Base-by-base conservation (phyloP, 2,888 invertebrate genomes). In the Eupithecia pulchellata region DNA sequence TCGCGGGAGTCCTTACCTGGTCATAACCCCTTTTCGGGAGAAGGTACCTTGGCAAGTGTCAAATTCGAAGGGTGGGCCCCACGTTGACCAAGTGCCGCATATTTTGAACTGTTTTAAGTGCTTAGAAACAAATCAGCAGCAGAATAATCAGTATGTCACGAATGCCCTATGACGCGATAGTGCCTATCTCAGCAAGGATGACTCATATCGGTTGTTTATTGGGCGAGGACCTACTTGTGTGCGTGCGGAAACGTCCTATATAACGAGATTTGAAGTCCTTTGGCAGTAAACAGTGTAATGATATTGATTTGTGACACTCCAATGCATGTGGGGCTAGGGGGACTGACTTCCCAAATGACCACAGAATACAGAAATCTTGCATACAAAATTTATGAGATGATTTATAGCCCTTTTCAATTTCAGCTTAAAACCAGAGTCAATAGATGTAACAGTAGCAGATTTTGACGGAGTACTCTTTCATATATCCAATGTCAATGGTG, bases 381-480 rank as follows among this genome's bases (percentile, higher is more conserved):
- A 57, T 17, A 13, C 13, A 4, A 6, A 30, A 30, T 58, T 58
- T 52, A 9, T 29, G 42, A 64, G 11, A 27, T 60, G 32, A 32
- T 61, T 32, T 14, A 60, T 39, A 52, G 14, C 6, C 14, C 4
- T 57, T 39, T 79, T 79, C 73, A 42, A 80, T 96, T 97, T 77
- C 94, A 98, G 98, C 80, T 96, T 97, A 90, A 99, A 99, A 95
- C 97, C 98, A 78, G 99, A 99, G 91, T 97, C 97, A 82, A 98
- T 98, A 89, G 99, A 99, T 95, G 97, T 99, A 84, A 96, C 96
- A 80, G 96, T 98, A 89, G 98, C 98, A 82, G 99, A 99, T 95
- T 99, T 99, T 95, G 99, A 99, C 95, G 99, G 99, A 83, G 99
- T 99, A 77, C 95, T 99, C 81, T 99, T 99, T 95, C 99, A 99